phyloP scores from a whole-genome alignment of 2,797 vertebrate species.

The Triplophysa yarkandensis region DNA sequence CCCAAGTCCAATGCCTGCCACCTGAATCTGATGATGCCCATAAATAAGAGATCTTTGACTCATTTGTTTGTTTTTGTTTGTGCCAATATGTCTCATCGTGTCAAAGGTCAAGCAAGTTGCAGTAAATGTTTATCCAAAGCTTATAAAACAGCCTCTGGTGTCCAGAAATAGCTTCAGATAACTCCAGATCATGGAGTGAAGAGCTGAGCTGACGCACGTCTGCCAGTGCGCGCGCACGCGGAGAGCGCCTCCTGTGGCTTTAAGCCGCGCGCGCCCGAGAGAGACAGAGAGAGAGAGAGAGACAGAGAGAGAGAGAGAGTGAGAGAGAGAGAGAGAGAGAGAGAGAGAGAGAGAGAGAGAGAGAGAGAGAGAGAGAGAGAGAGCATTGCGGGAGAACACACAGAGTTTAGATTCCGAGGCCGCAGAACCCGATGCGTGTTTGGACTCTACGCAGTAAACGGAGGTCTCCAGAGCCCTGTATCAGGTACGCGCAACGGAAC shows the following conservation, averaged over 20 bases:
- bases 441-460: constrained; percentile 56
- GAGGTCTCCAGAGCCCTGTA: constrained; percentile 60
- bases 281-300: constrained; percentile 54
- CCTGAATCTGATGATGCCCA: too few species aligned
- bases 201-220: constrained; percentile 32
- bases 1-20: background rate
- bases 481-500: constrained; percentile 77
- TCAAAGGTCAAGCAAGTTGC: background rate
- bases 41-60: background rate
- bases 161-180: constrained; percentile 16
- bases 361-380: constrained; percentile 61
- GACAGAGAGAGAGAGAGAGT: constrained; percentile 47
- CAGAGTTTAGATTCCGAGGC: constrained; percentile 67
- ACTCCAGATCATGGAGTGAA: constrained; percentile 11
- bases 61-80: background rate
- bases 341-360: constrained; percentile 57
- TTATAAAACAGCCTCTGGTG: background rate
- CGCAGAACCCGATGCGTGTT: constrained; percentile 49
- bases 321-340: constrained; percentile 61
- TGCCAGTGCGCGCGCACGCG: constrained; percentile 27
- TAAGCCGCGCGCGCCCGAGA: constrained; percentile 25
- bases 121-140: background rate
- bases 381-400: constrained; percentile 75
- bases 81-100: background rate
- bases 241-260: constrained; percentile 35